Base-by-base conservation (phyloP, 2,888 invertebrate genomes). In the Phanerotoma sp. region DNA sequence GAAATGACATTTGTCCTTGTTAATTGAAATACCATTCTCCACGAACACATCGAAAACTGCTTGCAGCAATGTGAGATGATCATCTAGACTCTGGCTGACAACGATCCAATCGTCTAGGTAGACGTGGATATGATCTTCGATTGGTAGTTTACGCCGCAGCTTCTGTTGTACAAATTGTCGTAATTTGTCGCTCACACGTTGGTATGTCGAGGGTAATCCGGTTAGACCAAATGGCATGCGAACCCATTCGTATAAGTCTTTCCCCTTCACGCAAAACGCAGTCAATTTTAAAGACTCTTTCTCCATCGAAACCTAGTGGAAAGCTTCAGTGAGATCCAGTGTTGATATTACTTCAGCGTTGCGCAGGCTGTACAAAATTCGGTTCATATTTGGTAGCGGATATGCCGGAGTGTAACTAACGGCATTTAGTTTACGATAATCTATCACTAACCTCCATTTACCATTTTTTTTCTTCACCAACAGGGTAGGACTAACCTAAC, bases 281-380 rank as follows among this genome's bases (percentile, higher is more conserved):
- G 58, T 56, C 5, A 50, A 51, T 28, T 53, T 38, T 3, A 22
- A 46, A 32, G 50, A 50, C n/a, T 51, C 49, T n/a, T 28, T 5
- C 4, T 56, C 25, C 49, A 18, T 38, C 6, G 10, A 4, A 9
- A 15, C 6, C 13, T 38, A 18, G 7, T 38, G 15, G 6, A 15
- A 20, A 15, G 16, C 18, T 3, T 7, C 4, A 9, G 56, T 64
- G n/a, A 63, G 28, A 22, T 66, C 62, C 1, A 66, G 21, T 0
- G 54, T 62, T 0, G 62, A 62, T n/a, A 65, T 62, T 7, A 57
- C 49, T 38, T 53, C 50, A 2, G 56, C 62, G 6, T 40, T n/a
- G 16, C 51, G 35, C 1, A 63, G 49, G 37, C 54, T 33, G 0
- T 51, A 52, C 2, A 63, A 22, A 3, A 61, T 57, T 1, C 48